Conservation (phyloP, 1,140 invertebrate genomes). For the Ips nitidus region DNA sequence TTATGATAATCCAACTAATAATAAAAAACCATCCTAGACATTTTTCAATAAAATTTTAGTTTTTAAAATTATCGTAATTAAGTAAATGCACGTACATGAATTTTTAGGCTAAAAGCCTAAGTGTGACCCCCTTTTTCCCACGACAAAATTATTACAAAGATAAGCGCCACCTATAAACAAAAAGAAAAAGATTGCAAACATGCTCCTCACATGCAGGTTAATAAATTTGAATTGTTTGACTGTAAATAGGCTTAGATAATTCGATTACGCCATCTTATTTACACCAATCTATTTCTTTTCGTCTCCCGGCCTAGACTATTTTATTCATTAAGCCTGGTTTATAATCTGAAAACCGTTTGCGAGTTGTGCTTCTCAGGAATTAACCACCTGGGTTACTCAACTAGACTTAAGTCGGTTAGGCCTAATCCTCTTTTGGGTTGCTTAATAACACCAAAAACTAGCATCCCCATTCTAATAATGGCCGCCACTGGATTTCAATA, state of each 20-base stretch:
- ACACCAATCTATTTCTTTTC: neutral
- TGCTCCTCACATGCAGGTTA: slow-evolving; percentile 16
- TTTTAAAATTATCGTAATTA: no score
- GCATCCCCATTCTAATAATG: neutral
- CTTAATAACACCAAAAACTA: neutral
- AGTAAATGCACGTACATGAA: no score
- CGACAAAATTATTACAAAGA: neutral
- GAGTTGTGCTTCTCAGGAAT: no score
- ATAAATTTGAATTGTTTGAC: slow-evolving; percentile 19
- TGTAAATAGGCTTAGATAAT: slow-evolving; percentile 22
- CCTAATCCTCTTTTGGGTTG: neutral
- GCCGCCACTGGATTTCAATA: neutral
- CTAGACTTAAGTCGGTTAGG: neutral
- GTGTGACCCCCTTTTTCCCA: no score
- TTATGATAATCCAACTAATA: no score
- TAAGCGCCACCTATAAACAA: no score
- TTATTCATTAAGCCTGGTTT: no score
- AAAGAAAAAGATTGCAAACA: neutral
- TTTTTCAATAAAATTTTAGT: no score
- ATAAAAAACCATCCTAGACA: no score
- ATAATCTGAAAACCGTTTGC: no score
- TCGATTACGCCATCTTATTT: slow-evolving; percentile 18
- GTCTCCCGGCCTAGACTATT: no score
- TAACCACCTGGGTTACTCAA: neutral
- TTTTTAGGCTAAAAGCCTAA: no score